Conservation (phyloP, 92 coral and sea anemone genomes). For the Ricordea florida region DNA sequence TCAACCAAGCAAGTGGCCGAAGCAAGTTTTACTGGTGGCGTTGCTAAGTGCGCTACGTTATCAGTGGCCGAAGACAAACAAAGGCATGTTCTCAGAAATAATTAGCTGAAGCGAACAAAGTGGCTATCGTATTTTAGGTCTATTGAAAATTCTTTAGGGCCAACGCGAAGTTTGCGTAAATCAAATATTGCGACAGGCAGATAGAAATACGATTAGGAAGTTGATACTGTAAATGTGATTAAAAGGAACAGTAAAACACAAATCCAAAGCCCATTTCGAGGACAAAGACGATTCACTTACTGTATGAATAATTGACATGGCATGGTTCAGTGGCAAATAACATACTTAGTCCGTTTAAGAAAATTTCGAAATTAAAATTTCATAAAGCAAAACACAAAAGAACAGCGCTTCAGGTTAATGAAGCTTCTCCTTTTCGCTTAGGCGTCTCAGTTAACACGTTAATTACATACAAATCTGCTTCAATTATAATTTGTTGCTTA, state of each 20-base stretch:
- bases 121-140: constrained; percentile 16
- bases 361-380: constrained; percentile 41
- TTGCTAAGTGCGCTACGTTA: constrained; percentile 44
- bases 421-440: too few relatives aligned
- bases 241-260: background rate
- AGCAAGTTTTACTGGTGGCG: constrained; percentile 57
- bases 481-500: background rate
- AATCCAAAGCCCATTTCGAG: background rate
- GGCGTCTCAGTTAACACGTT: too few relatives aligned
- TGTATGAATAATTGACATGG: constrained; percentile 90
- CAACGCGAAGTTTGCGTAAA: background rate
- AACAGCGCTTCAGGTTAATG: constrained; percentile 17
- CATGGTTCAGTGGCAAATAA: constrained; percentile 80
- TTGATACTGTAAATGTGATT: background rate
- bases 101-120: constrained; percentile 28
- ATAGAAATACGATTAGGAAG: background rate
- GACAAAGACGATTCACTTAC: constrained; percentile 19
- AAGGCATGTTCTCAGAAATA: constrained; percentile 45
- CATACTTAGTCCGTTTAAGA: constrained; percentile 48
- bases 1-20: constrained; percentile 59
- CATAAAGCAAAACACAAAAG: constrained; percentile 35
- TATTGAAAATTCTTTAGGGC: constrained; percentile 29
- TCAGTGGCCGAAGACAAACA: constrained; percentile 50
- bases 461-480: too few relatives aligned
- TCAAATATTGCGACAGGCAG: background rate